Evolutionary conservation across 2,797 vertebrate genomes (phyloP), one percentile per base, ranked within the genome.

Genomic region (Salarias fasciatus): DNA sequence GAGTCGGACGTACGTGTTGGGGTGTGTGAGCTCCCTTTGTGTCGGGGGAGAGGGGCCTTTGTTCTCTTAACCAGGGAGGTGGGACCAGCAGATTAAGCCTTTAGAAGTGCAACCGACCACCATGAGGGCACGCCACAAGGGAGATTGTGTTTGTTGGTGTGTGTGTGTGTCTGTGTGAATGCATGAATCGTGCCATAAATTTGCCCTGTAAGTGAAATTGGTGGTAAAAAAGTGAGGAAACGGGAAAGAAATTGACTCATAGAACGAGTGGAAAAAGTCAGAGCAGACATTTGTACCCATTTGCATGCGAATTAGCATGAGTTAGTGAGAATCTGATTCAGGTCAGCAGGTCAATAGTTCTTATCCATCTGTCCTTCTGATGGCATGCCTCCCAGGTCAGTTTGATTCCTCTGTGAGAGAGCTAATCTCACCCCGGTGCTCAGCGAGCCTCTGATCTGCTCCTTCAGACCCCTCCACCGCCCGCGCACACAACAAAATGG

Each of bases 321-420:
- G 81, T 86, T 84, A 80, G 83, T 71, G 75, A 87, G 88, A 89
- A 79, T 86, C 52, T 88, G 85, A 90, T 82, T 76, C 75, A 86
- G 91, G 89, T 91, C 89, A 90, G 53, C 78, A 78, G 91, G 91
- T 91, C 89, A 92, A 91, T 86, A 88, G 89, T 88, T 88, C 91
- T 92, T 80, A 89, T 90, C 89, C 91, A 92, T 92, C 89, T 92
- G 91, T 89, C 87, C 87, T 83, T 90, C 88, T 89, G 87, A 91
- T 89, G 91, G 87, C 88, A 89, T 89, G 82, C 83, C 83, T 90
- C 84, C 86, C 82, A 85, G 87, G 87, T 90, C 85, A 84, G 80
- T 78, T 55, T 82, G 88, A 86, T 85, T 89, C 85, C 84, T 81
- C 81, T 83, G 82, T 89, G 85, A 88, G 83, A 65, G 80, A 86